Conservation (phyloP, 1,140 invertebrate species). For the Orchestia grillus region DNA sequence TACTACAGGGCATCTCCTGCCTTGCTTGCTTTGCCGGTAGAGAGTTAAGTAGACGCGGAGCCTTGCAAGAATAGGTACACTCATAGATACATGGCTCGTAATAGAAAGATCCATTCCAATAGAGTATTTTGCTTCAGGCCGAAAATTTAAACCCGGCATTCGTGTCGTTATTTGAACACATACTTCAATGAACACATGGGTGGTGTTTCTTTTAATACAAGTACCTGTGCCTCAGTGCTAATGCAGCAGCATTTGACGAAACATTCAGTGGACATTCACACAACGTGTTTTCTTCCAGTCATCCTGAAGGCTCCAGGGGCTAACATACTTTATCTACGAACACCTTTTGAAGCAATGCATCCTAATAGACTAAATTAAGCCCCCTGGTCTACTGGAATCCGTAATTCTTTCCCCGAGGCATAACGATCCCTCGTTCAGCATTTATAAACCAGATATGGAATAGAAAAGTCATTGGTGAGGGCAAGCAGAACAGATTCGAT, state of each 20-base stretch:
- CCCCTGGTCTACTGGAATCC: no score
- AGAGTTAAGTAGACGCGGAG: not conserved
- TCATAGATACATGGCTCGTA: not conserved
- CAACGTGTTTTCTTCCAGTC: not conserved
- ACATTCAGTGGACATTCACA: not conserved
- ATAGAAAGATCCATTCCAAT: not conserved
- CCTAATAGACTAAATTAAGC: not conserved
- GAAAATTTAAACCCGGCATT: not conserved
- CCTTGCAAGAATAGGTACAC: not conserved
- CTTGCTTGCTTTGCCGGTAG: not conserved
- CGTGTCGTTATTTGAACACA: not conserved
- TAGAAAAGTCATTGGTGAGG: not conserved
- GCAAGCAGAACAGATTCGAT: not conserved
- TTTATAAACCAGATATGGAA: not conserved
- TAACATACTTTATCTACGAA: not conserved
- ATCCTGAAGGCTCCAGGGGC: not conserved
- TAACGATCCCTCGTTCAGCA: no score
- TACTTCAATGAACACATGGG: not conserved
- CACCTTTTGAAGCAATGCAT: not conserved
- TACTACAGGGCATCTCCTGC: not conserved
- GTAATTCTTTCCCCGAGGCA: no score
- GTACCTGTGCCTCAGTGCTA: not conserved
- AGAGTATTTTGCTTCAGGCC: not conserved
- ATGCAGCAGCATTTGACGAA: not conserved
- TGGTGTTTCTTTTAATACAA: not conserved